Evolutionary conservation across 2,113 vertebrate genomes (phyloP), one percentile per base, ranked within the genome.

Genomic region (Oreochromis tanganicae): DNA sequence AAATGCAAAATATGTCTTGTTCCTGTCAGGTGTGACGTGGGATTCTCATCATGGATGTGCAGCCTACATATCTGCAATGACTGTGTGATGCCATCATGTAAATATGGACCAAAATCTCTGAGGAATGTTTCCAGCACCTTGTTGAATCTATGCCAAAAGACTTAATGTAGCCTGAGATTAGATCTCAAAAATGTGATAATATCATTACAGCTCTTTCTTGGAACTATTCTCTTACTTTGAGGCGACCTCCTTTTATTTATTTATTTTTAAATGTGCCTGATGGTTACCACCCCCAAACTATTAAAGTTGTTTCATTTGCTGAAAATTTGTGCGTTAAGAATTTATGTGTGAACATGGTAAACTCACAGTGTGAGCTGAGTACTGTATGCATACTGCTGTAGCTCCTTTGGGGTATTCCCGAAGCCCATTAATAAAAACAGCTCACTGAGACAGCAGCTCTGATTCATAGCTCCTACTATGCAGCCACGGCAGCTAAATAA

Each of bases 361-460:
- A 38, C 10, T 82, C 8, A 29, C 41, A 63, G 88, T 84, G 66
- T 71, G 54, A 87, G 73, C 29, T 84, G 82, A 83, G 80, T 80
- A 68, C 85, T 73, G 88, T 88, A 48, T 87, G 85, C 82, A 88
- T 84, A 88, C 86, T 87, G 82, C 87, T 90, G 75, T 84, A 79
- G 82, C 91, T 93, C 88, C 90, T 90, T 89, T 88, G 52, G 92
- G 90, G 82, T 91, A 91, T 91, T 92, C 91, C 87, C 81, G 84
- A 88, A 90, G 88, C 83, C 94, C 93, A 94, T 94, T 95, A 94
- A 94, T 94, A 90, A 94, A 93, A 95, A 91, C 90, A 85, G 84
- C 87, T 85, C 91, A 85, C 38, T 89, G 90, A 91, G 91, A 82
- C 84, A 88, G 89, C 86, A 81, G 84, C 91, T 91, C 92, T 93